Conservation (phyloP, 2,888 invertebrate genomes). For the Hirtodrosophila alboralis region DNA sequence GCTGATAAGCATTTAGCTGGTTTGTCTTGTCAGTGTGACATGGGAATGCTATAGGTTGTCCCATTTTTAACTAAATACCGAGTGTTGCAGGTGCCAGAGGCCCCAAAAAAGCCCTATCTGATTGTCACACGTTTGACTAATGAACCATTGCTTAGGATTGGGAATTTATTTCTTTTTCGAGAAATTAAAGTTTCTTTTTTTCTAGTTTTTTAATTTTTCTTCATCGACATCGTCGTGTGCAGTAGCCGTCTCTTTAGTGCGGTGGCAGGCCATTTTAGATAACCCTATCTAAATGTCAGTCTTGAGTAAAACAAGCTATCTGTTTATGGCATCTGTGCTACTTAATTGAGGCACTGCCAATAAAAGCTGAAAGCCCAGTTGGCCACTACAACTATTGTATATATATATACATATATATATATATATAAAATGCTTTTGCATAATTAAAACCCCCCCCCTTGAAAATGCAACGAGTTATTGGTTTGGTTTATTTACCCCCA, state of each 20-base stretch:
- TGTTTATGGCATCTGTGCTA: slow-evolving; percentile 67
- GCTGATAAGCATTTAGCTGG: slow-evolving; percentile 50
- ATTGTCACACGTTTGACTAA: slow-evolving; percentile 77
- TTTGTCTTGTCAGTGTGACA: slow-evolving; percentile 43
- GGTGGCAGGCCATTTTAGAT: slow-evolving; percentile 56
- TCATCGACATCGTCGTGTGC: slow-evolving; percentile 40
- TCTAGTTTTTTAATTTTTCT: background rate
- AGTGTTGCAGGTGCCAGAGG: slow-evolving; percentile 37
- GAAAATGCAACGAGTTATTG: slow-evolving; percentile 37
- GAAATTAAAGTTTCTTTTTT: slow-evolving; percentile 15
- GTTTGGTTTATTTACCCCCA: background rate
- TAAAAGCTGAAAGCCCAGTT: slow-evolving; percentile 15
- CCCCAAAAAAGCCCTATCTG: slow-evolving; percentile 56
- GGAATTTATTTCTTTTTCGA: slow-evolving; percentile 27
- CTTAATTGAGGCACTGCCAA: slow-evolving; percentile 65
- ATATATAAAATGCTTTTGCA: slow-evolving; percentile 37
- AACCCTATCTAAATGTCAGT: slow-evolving; percentile 64
- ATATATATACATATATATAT: no score
- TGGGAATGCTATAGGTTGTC: slow-evolving; percentile 70
- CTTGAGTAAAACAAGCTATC: slow-evolving; percentile 59
- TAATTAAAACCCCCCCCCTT: slow-evolving; percentile 55
- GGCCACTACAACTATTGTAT: background rate
- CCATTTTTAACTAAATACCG: slow-evolving; percentile 20
- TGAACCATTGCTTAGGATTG: slow-evolving; percentile 49
- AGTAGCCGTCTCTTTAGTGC: slow-evolving; percentile 41